Percentiles rank a stretch among this genome's conserved stretches.
phyloP scores from a whole-genome alignment of 2,888 invertebrate species.

The Seira ritae region DNA sequence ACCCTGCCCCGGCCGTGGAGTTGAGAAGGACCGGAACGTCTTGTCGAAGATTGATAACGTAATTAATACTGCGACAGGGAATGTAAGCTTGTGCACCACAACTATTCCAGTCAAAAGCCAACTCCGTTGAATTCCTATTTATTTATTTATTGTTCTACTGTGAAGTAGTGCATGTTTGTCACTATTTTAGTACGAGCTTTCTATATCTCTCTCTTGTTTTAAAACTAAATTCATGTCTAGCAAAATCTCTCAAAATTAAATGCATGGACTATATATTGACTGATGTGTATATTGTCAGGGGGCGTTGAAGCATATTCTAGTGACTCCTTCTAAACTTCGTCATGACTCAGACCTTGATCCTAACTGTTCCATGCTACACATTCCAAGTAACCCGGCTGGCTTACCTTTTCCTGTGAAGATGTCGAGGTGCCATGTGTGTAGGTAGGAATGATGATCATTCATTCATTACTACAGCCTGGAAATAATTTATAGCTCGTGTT shows the following conservation, averaged over 20 bases:
- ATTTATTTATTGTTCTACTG: too few species aligned
- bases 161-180: too few species aligned
- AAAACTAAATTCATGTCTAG: not conserved
- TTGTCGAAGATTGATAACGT: slow-evolving; percentile 38
- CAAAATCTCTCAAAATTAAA: not conserved
- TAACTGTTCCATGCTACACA: slow-evolving; percentile 83
- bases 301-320: slow-evolving; percentile 44
- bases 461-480: too few species aligned
- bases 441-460: slow-evolving; percentile 77
- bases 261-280: not conserved
- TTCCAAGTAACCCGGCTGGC: slow-evolving; percentile 85
- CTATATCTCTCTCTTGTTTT: too few species aligned
- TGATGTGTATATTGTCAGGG: slow-evolving; percentile 32
- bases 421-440: slow-evolving; percentile 84
- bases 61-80: slow-evolving; percentile 26
- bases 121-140: too few species aligned
- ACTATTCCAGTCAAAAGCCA: too few species aligned
- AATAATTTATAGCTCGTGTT: too few species aligned
- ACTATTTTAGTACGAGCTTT: too few species aligned
- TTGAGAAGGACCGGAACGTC: slow-evolving; percentile 46
- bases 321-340: slow-evolving; percentile 51
- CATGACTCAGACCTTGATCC: slow-evolving; percentile 70
- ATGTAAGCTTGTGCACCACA: slow-evolving; percentile 29
- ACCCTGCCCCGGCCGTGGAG: slow-evolving; percentile 51
- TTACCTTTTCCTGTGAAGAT: slow-evolving; percentile 86